A percentile compares a stretch with the other conserved stretches of the same genome.
Conservation (phyloP, 2,888 invertebrate species). For the Synergus japonicus region DNA sequence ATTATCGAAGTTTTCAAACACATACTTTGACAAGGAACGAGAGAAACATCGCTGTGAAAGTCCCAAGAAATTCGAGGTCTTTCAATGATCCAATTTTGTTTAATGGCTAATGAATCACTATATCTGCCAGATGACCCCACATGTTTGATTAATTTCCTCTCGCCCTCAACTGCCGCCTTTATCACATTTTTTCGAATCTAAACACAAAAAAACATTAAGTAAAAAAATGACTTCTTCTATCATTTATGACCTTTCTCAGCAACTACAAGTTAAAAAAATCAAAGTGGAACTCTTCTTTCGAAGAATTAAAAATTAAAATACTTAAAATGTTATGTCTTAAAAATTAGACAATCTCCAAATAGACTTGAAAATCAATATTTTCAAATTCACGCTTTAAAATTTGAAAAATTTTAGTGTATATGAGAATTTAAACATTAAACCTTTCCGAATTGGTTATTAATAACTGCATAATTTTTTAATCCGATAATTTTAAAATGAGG, state of each 20-base stretch:
- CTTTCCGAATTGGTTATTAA: no score
- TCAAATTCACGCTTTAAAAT: no score
- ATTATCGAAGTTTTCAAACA: slow-evolving; percentile 9
- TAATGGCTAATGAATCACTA: slow-evolving; percentile 63
- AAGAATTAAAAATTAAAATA: not conserved
- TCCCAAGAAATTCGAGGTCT: slow-evolving; percentile 80
- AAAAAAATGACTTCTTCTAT: slow-evolving; percentile 33
- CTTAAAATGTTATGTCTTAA: not conserved
- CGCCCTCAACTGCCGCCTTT: slow-evolving; percentile 77
- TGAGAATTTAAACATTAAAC: no score
- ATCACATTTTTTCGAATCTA: slow-evolving; percentile 78
- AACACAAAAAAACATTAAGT: slow-evolving; percentile 61
- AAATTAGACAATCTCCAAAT: not conserved
- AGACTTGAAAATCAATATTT: no score
- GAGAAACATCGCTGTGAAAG: slow-evolving; percentile 70
- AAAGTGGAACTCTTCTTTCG: no score
- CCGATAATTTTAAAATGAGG: no score
- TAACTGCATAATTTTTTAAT: no score
- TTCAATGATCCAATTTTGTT: slow-evolving; percentile 77
- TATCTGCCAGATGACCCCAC: slow-evolving; percentile 63
- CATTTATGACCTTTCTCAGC: no score
- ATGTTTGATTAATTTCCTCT: slow-evolving; percentile 70
- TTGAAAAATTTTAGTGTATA: no score
- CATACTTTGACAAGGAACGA: slow-evolving; percentile 67
- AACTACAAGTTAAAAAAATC: no score